Evolutionary conservation across 1,140 invertebrate species (phyloP).

Genomic region (Heliconius melpomene): DNA sequence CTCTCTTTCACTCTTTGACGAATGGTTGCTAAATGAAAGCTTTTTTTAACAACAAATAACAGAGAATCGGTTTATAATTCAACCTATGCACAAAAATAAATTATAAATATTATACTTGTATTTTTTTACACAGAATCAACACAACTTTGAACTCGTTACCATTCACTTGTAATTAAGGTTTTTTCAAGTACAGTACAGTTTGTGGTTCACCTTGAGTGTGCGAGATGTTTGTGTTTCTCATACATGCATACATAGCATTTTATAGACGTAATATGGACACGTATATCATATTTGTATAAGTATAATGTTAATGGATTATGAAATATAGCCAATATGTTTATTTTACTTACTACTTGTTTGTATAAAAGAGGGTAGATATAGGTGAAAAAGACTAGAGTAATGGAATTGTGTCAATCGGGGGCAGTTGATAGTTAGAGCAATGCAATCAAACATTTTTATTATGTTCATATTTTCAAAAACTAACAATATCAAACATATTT

Average conservation of each 20-base stretch:
- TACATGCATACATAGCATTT: background rate
- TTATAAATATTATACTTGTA: background rate
- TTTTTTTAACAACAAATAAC: too few species aligned
- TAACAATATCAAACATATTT: too few species aligned
- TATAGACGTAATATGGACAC: background rate
- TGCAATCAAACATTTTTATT: too few species aligned
- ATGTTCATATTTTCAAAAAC: too few species aligned
- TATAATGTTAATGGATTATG: background rate
- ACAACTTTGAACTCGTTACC: background rate
- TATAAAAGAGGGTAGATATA: too few species aligned
- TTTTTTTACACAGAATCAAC: background rate
- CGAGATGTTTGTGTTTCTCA: background rate
- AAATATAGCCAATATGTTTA: background rate
- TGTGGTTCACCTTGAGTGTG: slow-evolving; percentile 15
- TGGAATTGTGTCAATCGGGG: too few species aligned
- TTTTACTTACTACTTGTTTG: background rate
- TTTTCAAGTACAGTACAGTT: slow-evolving; percentile 16
- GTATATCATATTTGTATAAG: background rate
- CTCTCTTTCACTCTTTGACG: too few species aligned
- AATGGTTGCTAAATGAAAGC: too few species aligned
- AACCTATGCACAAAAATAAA: background rate
- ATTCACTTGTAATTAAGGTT: slow-evolving; percentile 22
- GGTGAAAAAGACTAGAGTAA: too few species aligned
- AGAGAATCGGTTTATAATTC: background rate
- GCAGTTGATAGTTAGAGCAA: too few species aligned